These are phyloP conservation scores for Stegophylla sp. DNA, from an alignment of 2,888 invertebrate genomes.

Conservation along the genomic window DNA sequence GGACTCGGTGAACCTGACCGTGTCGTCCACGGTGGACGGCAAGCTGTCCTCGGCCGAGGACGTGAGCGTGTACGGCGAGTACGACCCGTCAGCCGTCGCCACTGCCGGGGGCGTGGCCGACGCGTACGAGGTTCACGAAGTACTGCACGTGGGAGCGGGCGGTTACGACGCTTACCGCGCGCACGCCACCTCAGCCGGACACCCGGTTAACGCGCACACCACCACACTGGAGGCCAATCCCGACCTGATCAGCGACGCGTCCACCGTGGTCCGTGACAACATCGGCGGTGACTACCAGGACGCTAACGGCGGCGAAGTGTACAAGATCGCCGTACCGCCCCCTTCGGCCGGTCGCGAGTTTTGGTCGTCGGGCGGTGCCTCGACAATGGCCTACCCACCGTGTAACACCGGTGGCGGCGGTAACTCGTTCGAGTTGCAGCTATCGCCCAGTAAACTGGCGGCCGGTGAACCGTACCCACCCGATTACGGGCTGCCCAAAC, in stretches of 20 bases:
- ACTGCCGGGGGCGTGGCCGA: not conserved
- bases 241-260: constrained; percentile 80
- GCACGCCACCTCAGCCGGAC: not conserved
- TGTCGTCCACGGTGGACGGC: constrained; percentile 35
- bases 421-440: constrained; percentile 65
- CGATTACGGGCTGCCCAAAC: constrained; percentile 77
- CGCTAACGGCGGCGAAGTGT: not conserved
- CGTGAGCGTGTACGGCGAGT: constrained; percentile 47
- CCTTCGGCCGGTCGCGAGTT: not conserved
- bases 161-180: constrained; percentile 36
- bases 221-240: constrained; percentile 73
- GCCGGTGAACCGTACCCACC: constrained; percentile 81
- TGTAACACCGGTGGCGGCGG: no score
- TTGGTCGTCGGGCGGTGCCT: constrained; percentile 14
- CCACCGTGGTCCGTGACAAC: constrained; percentile 69
- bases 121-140: constrained; percentile 26
- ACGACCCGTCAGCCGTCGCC: not conserved
- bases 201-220: not conserved
- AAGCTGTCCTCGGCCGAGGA: constrained; percentile 46
- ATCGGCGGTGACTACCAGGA: constrained; percentile 60
- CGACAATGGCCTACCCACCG: constrained; percentile 3
- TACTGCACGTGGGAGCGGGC: constrained; percentile 2
- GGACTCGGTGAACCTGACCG: constrained; percentile 43
- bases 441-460: constrained; percentile 75
- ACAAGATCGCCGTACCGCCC: constrained; percentile 26